Percentiles rank a stretch among this genome's conserved stretches.
These are phyloP conservation scores for Pseudobourletiella spinata DNA, from an alignment of 1,140 invertebrate species.

Conservation along the genomic window DNA sequence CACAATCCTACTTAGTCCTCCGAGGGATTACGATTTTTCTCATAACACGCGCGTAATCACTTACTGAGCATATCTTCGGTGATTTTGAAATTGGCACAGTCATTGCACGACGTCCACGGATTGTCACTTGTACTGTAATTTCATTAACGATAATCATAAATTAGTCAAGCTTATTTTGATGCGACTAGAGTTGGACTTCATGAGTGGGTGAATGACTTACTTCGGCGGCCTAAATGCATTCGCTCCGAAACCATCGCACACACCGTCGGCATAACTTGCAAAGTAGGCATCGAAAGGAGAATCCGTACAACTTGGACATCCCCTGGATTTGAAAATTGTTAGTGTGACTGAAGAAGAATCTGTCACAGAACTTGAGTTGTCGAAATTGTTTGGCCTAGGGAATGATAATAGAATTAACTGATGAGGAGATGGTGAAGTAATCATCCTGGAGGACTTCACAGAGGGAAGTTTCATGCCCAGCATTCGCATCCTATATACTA, in stretches of 20 bases:
- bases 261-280: slow-evolving; percentile 49
- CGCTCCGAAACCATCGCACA: slow-evolving; percentile 40
- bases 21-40: too few relatives aligned
- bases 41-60: too few relatives aligned
- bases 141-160: too few relatives aligned
- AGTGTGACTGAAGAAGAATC: slow-evolving; percentile 51
- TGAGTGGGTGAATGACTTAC: neutral
- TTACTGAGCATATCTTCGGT: too few relatives aligned
- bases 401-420: neutral
- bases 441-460: too few relatives aligned
- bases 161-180: neutral
- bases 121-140: neutral
- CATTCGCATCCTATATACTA: neutral
- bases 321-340: slow-evolving; percentile 45
- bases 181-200: neutral
- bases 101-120: neutral
- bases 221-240: slow-evolving; percentile 42
- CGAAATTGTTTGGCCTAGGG: slow-evolving; percentile 42
- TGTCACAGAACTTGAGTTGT: slow-evolving; percentile 41
- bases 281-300: slow-evolving; percentile 48
- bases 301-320: slow-evolving; percentile 48
- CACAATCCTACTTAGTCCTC: too few relatives aligned
- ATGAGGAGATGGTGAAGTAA: neutral
- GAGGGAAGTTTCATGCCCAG: too few relatives aligned
- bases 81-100: too few relatives aligned